A percentile compares a stretch with the other conserved stretches of the same genome.
Conservation (phyloP, 2,888 invertebrate species). For the Parascotia fuliginaria region DNA sequence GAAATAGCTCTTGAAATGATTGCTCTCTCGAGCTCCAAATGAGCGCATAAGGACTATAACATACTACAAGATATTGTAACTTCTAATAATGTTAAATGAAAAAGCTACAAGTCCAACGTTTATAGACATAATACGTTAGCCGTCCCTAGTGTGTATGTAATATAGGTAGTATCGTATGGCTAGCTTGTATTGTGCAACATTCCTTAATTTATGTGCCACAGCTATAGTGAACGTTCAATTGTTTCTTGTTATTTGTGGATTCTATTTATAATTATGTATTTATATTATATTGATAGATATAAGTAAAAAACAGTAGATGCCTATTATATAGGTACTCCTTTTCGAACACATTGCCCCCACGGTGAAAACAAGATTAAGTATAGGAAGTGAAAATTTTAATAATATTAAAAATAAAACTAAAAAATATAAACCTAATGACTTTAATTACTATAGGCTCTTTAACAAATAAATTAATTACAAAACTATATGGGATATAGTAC, state of each 20-base stretch:
- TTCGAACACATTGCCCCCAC: too few relatives aligned
- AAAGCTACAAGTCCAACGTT: slow-evolving; percentile 9
- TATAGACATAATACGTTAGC: slow-evolving; percentile 10
- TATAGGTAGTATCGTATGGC: slow-evolving; percentile 1
- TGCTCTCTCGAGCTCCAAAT: not conserved
- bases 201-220: slow-evolving; percentile 19
- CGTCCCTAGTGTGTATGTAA: not conserved
- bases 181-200: slow-evolving; percentile 16
- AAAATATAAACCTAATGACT: too few relatives aligned
- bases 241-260: slow-evolving; percentile 1
- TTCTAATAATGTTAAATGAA: slow-evolving; percentile 14
- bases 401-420: too few relatives aligned
- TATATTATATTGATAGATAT: too few relatives aligned
- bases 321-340: too few relatives aligned
- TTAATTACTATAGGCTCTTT: too few relatives aligned
- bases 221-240: not conserved
- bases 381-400: too few relatives aligned
- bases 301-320: too few relatives aligned
- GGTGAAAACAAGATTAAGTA: too few relatives aligned
- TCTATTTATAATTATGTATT: not conserved
- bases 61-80: slow-evolving; percentile 3
- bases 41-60: slow-evolving; percentile 3
- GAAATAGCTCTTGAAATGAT: slow-evolving; percentile 3
- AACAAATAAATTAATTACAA: too few relatives aligned
- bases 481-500: too few relatives aligned